Base-by-base conservation (phyloP, 2,113 vertebrate genomes). In the Ariopsis seemanni region DNA sequence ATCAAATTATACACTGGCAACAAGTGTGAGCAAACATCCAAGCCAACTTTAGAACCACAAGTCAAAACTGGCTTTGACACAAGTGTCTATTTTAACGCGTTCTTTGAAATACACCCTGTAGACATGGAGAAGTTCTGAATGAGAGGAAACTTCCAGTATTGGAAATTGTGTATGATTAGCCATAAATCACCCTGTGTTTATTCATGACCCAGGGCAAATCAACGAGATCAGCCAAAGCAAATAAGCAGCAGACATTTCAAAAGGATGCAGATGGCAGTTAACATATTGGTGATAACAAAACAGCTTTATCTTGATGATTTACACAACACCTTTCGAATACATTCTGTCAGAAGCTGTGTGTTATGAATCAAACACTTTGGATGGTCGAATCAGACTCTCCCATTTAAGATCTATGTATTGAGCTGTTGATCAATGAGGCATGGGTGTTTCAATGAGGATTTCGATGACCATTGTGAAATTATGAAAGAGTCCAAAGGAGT, bases 81-180 rank as follows among this genome's bases (percentile, higher is more conserved):
- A 20, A 42, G 8, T 50, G 71, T 74, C 18, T 10, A 9, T 79
- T 55, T n/a, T 77, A 53, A 10, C 1, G 0, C 4, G 14, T 83
- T 67, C 15, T 53, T 67, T n/a, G 5, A 89, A 81, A 89, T 53
- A 57, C 58, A 52, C 48, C 34, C 72, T 50, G 84, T 60, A 75
- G 84, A 86, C 88, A 89, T 67, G 87, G 25, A 84, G 85, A 91
- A 93, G 80, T 91, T 93, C 93, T 93, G 93, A 94, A 88, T 48
- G 85, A 85, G 90, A 84, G 83, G 42, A 92, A 92, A 93, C 89
- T 88, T 78, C 90, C 90, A 93, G 92, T 90, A 91, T 89, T 87
- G 75, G 85, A 88, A 92, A 92, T 78, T 71, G 84, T 86, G 93
- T 42, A 91, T 91, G 90, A 92, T 93, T 88, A 90, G 87, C 91